Conservation (phyloP, 2,113 vertebrate genomes). For the Corythornis cristatus region DNA sequence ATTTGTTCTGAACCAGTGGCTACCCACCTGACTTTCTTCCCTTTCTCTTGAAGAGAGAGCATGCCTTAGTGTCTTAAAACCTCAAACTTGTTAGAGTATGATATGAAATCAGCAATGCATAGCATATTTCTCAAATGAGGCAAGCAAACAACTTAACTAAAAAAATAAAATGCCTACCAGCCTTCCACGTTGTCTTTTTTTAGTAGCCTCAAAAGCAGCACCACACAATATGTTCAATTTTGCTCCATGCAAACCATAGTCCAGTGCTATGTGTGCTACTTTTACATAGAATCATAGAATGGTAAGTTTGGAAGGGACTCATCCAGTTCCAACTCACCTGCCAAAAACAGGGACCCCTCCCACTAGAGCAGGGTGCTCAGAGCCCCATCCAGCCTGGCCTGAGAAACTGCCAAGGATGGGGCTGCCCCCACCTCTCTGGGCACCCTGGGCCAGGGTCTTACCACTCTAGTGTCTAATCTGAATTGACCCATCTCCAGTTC, state of each 20-base stretch:
- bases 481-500: too few relatives aligned
- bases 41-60: neutral
- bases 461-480: too few relatives aligned
- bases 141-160: neutral
- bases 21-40: neutral
- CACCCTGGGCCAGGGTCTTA: too few relatives aligned
- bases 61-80: neutral
- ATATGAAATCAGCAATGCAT: neutral
- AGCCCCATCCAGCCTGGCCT: too few relatives aligned
- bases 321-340: too few relatives aligned
- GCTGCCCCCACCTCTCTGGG: too few relatives aligned
- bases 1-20: neutral
- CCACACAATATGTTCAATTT: neutral
- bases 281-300: neutral
- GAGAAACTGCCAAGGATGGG: too few relatives aligned
- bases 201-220: neutral
- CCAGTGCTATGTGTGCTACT: neutral
- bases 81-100: neutral
- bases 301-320: too few relatives aligned
- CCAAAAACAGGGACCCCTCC: too few relatives aligned
- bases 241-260: neutral
- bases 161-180: neutral
- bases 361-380: too few relatives aligned
- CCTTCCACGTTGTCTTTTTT: neutral
- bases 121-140: neutral